Evolutionary conservation across 1,140 invertebrate genomes (phyloP).

Genomic region (Homarus americanus): DNA sequence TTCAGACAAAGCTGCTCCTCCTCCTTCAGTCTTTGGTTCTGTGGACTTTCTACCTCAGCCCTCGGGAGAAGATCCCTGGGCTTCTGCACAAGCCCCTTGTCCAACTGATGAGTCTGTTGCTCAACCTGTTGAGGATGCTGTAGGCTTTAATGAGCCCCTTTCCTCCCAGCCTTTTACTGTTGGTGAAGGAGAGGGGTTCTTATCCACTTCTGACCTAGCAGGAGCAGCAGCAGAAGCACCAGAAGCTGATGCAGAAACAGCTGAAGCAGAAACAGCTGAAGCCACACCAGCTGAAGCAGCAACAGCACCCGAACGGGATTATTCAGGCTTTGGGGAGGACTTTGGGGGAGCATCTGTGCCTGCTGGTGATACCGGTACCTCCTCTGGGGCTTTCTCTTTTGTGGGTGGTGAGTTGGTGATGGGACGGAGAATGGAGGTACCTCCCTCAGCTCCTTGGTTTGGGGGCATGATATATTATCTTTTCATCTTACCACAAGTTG

Average conservation of each 20-base stretch:
- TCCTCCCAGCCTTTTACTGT: slow-evolving; percentile 29
- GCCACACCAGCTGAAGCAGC: slow-evolving; percentile 28
- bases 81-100: slow-evolving; percentile 20
- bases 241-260: slow-evolving; percentile 35
- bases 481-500: slow-evolving; percentile 28
- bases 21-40: slow-evolving; percentile 41
- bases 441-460: slow-evolving; percentile 45
- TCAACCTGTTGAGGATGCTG: slow-evolving; percentile 23
- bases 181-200: slow-evolving; percentile 56
- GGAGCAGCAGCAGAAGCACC: slow-evolving; percentile 50
- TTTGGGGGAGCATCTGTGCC: slow-evolving; percentile 62
- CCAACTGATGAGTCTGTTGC: slow-evolving; percentile 38
- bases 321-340: slow-evolving; percentile 52
- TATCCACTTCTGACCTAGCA: slow-evolving; percentile 49
- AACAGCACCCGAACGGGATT: slow-evolving; percentile 50
- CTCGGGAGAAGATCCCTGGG: slow-evolving; percentile 52
- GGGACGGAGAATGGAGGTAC: slow-evolving; percentile 11
- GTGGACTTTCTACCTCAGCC: slow-evolving; percentile 42
- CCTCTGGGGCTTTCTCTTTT: slow-evolving; percentile 60
- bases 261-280: slow-evolving; percentile 35
- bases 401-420: slow-evolving; percentile 63
- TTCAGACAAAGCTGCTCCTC: slow-evolving; percentile 50
- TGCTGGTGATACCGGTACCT: slow-evolving; percentile 53
- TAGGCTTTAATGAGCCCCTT: slow-evolving; percentile 28
- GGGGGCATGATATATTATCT: slow-evolving; percentile 42